phyloP scores from a whole-genome alignment of 2,797 vertebrate species.

The Sciurus carolinensis region DNA sequence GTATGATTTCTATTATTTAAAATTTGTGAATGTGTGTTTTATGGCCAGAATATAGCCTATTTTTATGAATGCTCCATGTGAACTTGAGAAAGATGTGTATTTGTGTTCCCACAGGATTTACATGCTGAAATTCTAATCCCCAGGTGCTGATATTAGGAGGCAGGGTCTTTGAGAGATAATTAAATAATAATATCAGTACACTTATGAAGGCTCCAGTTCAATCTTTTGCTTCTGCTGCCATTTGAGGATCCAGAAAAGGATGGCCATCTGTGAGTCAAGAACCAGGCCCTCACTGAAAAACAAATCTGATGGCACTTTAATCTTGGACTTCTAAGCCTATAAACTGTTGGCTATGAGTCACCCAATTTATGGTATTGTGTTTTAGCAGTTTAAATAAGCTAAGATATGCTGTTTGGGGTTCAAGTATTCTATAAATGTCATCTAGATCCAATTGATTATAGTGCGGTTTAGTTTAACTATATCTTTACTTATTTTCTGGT shows the following conservation, averaged over 20 bases:
- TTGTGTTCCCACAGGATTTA: not conserved
- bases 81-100: not conserved
- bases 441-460: not conserved
- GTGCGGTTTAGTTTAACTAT: not conserved
- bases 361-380: not conserved
- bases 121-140: not conserved
- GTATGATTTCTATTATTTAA: not conserved
- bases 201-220: not conserved
- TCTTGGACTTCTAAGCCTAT: not conserved
- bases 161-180: not conserved
- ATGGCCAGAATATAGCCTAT: not conserved
- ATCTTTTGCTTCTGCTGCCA: not conserved
- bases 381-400: not conserved
- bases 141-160: not conserved
- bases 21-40: slow-evolving; percentile 1
- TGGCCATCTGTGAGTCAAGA: not conserved
- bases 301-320: not conserved
- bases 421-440: slow-evolving; percentile 5
- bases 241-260: not conserved
- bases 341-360: not conserved
- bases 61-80: not conserved
- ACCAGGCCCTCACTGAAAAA: not conserved
- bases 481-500: slow-evolving; percentile 16
- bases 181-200: not conserved
- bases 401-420: not conserved